These are phyloP conservation scores for Leucania comma DNA, from an alignment of 2,888 invertebrate species.

Conservation along the genomic window DNA sequence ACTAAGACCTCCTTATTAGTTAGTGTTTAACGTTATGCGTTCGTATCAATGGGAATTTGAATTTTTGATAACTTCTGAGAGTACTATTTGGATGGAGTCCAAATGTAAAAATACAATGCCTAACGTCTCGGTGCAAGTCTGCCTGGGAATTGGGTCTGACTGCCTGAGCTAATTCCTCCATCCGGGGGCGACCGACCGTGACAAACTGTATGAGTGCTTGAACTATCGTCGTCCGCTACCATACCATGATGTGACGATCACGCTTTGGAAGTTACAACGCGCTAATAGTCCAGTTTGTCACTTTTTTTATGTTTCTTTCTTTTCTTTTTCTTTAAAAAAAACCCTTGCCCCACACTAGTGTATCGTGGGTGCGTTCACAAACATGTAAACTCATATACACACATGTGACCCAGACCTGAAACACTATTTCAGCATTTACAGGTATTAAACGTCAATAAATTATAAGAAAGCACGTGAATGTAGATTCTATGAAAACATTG, in stretches of 20 bases:
- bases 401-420: no score
- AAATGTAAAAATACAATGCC: constrained; percentile 89
- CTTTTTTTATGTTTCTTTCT: constrained; percentile 13
- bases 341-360: no score
- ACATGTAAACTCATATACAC: no score
- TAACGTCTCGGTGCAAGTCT: constrained; percentile 82
- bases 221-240: constrained; percentile 31
- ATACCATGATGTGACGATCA: constrained; percentile 25
- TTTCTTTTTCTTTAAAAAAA: no score
- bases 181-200: constrained; percentile 55
- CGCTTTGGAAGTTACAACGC: constrained; percentile 40
- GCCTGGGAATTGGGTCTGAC: constrained; percentile 76
- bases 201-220: constrained; percentile 44
- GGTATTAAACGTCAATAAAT: neutral
- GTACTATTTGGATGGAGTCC: constrained; percentile 88
- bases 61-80: constrained; percentile 80
- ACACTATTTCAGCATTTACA: no score
- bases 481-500: neutral
- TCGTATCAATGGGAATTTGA: constrained; percentile 69
- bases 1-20: constrained; percentile 42
- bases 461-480: no score
- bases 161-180: constrained; percentile 68
- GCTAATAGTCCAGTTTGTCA: constrained; percentile 48
- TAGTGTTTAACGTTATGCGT: constrained; percentile 40
- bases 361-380: no score